These are phyloP conservation scores for Dufourea novaeangliae DNA, from an alignment of 1,140 invertebrate genomes.

Conservation along the genomic window DNA sequence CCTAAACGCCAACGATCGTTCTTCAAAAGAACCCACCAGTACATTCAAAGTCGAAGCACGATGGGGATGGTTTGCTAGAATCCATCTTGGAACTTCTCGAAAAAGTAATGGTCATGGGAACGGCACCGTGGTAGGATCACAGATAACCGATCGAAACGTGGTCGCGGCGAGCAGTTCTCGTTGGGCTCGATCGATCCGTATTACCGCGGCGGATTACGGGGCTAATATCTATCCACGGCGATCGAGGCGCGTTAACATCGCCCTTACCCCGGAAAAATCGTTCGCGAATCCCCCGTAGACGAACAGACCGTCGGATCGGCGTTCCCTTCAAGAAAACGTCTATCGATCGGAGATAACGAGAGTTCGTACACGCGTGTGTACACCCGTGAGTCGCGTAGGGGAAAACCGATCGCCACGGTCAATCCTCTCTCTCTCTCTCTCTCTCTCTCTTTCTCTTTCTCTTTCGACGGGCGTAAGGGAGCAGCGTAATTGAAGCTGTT, in stretches of 20 bases:
- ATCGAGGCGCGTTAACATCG: slow-evolving; percentile 15
- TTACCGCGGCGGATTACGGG: slow-evolving; percentile 34
- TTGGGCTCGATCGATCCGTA: slow-evolving; percentile 30
- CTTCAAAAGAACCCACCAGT: too few species aligned
- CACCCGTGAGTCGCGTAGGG: background rate
- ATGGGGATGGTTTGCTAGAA: too few species aligned
- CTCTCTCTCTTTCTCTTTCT: too few species aligned
- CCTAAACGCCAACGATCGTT: too few species aligned
- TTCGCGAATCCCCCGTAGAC: background rate
- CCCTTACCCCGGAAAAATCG: background rate
- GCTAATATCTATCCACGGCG: slow-evolving; percentile 28
- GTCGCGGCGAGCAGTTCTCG: background rate
- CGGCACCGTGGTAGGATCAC: background rate
- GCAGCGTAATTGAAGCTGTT: slow-evolving; percentile 74
- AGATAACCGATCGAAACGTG: slow-evolving; percentile 21
- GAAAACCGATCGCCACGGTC: too few species aligned
- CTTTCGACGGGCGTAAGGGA: too few species aligned
- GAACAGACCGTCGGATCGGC: background rate
- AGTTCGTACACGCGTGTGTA: background rate
- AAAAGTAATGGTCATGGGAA: slow-evolving; percentile 8
- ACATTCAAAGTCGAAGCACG: too few species aligned
- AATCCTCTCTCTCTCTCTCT: too few species aligned
- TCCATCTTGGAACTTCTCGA: background rate
- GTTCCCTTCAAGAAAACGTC: background rate
- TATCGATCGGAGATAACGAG: slow-evolving; percentile 35